A percentile compares a stretch with the other conserved stretches of the same genome.
These are phyloP conservation scores for Nasonia longicornis DNA, from an alignment of 1,140 invertebrate genomes.

Conservation along the genomic window DNA sequence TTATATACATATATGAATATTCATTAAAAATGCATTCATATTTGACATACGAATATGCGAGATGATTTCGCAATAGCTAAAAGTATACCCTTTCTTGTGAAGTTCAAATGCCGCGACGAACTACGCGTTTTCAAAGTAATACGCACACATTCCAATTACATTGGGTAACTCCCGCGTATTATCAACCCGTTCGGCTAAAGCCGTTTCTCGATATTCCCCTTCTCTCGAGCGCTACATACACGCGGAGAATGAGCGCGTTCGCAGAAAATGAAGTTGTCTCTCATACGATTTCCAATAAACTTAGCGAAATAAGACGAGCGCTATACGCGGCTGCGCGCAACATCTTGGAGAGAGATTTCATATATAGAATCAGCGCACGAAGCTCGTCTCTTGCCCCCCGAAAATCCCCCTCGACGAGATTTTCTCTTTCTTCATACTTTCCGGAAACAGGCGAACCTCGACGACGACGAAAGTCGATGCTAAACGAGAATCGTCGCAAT, in stretches of 20 bases:
- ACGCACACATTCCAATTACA: neutral
- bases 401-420: neutral
- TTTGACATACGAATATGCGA: too few species aligned
- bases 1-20: too few species aligned
- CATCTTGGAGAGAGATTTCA: constrained; percentile 16
- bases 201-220: neutral
- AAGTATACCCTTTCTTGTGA: too few species aligned
- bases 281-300: constrained; percentile 22
- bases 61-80: too few species aligned
- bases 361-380: neutral
- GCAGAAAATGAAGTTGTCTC: neutral
- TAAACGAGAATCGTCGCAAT: constrained; percentile 37
- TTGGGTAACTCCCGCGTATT: neutral
- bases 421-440: neutral
- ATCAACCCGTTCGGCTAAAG: neutral
- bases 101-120: neutral
- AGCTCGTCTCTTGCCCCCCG: neutral
- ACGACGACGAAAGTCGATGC: constrained; percentile 18
- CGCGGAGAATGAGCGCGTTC: neutral
- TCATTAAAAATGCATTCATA: too few species aligned
- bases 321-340: neutral
- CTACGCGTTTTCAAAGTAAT: neutral
- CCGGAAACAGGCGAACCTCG: neutral
- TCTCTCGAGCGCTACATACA: neutral
- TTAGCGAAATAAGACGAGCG: constrained; percentile 32